Conservation (phyloP, 2,888 invertebrate genomes). For the Hetaerina titia region DNA sequence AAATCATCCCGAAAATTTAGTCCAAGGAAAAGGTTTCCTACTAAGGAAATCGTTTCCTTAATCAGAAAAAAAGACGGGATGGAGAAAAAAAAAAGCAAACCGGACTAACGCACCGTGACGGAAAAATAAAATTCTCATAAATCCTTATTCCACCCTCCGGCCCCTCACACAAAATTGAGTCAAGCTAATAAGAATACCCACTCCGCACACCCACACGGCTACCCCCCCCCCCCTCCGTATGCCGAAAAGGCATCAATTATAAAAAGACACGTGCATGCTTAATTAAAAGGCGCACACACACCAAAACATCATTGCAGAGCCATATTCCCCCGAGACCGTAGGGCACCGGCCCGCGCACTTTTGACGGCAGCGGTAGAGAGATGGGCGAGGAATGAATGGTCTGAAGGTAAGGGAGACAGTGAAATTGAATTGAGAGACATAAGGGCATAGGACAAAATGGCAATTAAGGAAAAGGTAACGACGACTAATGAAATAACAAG, state of each 20-base stretch:
- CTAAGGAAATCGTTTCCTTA: constrained; percentile 13
- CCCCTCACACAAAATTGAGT: constrained; percentile 13
- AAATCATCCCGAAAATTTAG: constrained; percentile 23
- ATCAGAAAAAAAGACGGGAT: constrained; percentile 4
- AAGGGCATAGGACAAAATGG: background rate
- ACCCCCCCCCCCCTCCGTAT: background rate
- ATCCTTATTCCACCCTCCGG: background rate
- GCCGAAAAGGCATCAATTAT: constrained; percentile 37
- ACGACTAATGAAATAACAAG: background rate
- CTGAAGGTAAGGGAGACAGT: background rate
- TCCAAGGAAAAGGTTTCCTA: background rate
- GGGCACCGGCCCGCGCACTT: constrained; percentile 1
- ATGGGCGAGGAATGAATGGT: background rate
- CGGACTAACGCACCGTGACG: background rate
- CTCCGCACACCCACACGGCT: background rate
- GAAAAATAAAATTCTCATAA: constrained; percentile 39
- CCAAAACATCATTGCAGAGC: background rate
- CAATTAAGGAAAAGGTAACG: background rate
- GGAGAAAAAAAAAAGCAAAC: constrained; percentile 9
- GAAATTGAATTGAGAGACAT: background rate
- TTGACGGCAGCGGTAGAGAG: background rate
- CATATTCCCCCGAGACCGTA: constrained; percentile 24
- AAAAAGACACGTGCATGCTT: constrained; percentile 34
- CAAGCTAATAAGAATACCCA: constrained; percentile 39
- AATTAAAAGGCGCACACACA: constrained; percentile 28